Percentiles rank a stretch among this genome's conserved stretches.
Conservation (phyloP, 2,888 invertebrate genomes). For the Plagodis pulveraria region DNA sequence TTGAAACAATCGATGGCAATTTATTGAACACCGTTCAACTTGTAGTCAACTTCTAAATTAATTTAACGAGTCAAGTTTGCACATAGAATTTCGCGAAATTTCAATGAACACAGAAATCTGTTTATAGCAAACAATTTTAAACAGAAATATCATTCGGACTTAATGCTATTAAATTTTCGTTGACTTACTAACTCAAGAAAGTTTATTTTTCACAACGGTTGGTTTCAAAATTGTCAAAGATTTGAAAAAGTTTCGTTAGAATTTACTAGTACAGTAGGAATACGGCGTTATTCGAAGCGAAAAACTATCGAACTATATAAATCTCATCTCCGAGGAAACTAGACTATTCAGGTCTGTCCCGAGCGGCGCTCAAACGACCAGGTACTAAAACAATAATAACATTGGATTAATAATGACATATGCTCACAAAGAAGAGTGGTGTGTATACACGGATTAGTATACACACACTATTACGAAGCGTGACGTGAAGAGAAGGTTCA, state of each 20-base stretch:
- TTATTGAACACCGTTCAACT: slow-evolving; percentile 14
- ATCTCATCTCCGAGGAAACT: too few relatives aligned
- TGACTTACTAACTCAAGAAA: not conserved
- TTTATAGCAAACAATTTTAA: slow-evolving; percentile 9
- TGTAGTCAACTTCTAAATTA: slow-evolving; percentile 9
- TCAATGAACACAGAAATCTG: slow-evolving; percentile 9
- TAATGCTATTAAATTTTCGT: not conserved
- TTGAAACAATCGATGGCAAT: slow-evolving; percentile 15
- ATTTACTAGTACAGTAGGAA: too few relatives aligned
- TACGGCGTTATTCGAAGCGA: too few relatives aligned
- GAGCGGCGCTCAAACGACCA: too few relatives aligned
- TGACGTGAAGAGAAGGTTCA: slow-evolving; percentile 10
- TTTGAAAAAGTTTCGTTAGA: too few relatives aligned
- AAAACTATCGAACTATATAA: too few relatives aligned
- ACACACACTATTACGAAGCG: slow-evolving; percentile 5
- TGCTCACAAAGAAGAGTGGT: slow-evolving; percentile 29
- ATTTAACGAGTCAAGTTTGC: slow-evolving; percentile 15
- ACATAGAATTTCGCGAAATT: slow-evolving; percentile 15
- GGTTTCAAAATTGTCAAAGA: too few relatives aligned
- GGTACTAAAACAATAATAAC: slow-evolving; percentile 28
- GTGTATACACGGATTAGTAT: slow-evolving; percentile 12
- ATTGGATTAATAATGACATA: slow-evolving; percentile 32
- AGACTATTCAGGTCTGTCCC: too few relatives aligned
- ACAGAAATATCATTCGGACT: not conserved
- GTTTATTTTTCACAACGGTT: too few relatives aligned